Conservation (phyloP, 2,797 vertebrate genomes). For the Syngnathus acus region DNA sequence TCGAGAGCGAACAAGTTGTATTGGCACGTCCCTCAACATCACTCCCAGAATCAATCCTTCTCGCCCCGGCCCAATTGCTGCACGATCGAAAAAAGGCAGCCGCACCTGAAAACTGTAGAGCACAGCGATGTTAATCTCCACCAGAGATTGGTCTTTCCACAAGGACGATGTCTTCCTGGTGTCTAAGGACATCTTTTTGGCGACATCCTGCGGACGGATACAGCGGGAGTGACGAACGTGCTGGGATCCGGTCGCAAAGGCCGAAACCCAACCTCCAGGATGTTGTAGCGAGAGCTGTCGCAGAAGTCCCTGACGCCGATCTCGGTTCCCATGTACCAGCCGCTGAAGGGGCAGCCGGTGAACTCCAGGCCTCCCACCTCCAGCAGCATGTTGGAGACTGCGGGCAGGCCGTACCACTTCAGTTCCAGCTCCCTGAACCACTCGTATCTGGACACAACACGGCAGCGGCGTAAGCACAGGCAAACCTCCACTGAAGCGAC, state of each 20-base stretch:
- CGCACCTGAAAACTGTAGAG: constrained; percentile 92
- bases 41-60: no score
- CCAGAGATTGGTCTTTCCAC: constrained; percentile 95
- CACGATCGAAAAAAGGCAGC: background rate
- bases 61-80: no score
- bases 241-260: background rate
- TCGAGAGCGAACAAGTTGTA: no score
- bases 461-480: background rate
- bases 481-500: no score
- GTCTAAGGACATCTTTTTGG: constrained; percentile 88
- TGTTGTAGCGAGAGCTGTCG: constrained; percentile 92
- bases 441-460: constrained; percentile 71
- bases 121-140: constrained; percentile 97
- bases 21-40: no score
- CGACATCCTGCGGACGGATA: constrained; percentile 77
- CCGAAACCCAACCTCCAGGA: constrained; percentile 79
- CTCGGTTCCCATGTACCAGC: constrained; percentile 99
- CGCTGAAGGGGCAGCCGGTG: constrained; percentile 90
- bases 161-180: constrained; percentile 92
- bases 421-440: constrained; percentile 92
- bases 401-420: constrained; percentile 93
- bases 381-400: constrained; percentile 91
- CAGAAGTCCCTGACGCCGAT: constrained; percentile 97
- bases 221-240: background rate
- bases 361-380: constrained; percentile 95